Evolutionary conservation across 1,140 invertebrate genomes (phyloP).

Genomic region (Drosophila lacteicornis): DNA sequence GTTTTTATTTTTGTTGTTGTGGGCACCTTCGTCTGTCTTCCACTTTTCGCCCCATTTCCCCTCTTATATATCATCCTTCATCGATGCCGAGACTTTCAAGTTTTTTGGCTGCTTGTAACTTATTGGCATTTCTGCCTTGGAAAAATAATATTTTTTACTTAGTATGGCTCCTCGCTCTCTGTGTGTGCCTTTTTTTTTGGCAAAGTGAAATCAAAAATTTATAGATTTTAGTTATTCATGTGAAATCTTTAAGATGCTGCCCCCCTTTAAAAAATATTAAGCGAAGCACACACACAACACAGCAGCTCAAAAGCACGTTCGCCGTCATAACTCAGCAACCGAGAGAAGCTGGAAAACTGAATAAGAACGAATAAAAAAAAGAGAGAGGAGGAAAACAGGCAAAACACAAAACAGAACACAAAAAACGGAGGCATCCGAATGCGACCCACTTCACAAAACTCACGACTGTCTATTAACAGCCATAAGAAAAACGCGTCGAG

Average conservation of each 20-base stretch:
- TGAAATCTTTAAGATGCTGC: slow-evolving; percentile 78
- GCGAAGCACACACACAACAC: slow-evolving; percentile 30
- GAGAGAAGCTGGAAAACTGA: slow-evolving; percentile 43
- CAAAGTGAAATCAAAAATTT: slow-evolving; percentile 82
- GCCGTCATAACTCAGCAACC: slow-evolving; percentile 70
- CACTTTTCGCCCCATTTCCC: neutral
- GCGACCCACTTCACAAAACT: slow-evolving; percentile 74
- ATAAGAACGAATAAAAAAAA: slow-evolving; percentile 14
- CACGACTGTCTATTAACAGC: slow-evolving; percentile 74
- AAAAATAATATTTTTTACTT: slow-evolving; percentile 67
- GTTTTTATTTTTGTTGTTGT: slow-evolving; percentile 46
- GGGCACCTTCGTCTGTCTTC: slow-evolving; percentile 25
- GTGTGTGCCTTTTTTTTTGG: slow-evolving; percentile 28
- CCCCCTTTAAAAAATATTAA: slow-evolving; percentile 59
- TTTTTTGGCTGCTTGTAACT: slow-evolving; percentile 45
- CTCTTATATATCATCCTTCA: slow-evolving; percentile 36
- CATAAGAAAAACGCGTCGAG: slow-evolving; percentile 54
- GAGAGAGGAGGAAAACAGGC: neutral
- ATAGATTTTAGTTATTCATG: slow-evolving; percentile 83
- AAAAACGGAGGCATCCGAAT: slow-evolving; percentile 33
- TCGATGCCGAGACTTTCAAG: slow-evolving; percentile 40
- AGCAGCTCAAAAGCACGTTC: slow-evolving; percentile 69
- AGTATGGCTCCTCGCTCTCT: slow-evolving; percentile 5
- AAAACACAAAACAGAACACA: slow-evolving; percentile 31
- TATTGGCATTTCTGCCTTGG: slow-evolving; percentile 69